Conservation (phyloP, 2,113 vertebrate species). For the Turnix velox region DNA sequence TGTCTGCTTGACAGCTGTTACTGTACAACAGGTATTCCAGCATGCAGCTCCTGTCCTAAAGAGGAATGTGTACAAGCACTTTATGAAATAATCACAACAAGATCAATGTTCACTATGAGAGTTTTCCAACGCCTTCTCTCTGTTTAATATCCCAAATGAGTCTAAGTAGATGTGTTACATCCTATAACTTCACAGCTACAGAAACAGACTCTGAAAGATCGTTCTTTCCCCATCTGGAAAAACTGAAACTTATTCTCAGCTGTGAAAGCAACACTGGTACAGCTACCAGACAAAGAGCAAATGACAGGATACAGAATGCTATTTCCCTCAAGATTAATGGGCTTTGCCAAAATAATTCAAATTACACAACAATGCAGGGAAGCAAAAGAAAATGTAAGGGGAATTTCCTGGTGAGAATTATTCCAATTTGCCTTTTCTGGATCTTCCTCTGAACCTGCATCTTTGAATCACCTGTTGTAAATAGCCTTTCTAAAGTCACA, state of each 20-base stretch:
- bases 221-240: neutral
- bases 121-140: neutral
- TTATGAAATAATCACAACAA: neutral
- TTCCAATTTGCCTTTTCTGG: neutral
- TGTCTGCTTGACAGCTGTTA: neutral
- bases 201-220: neutral
- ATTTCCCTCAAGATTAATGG: neutral
- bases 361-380: fast-evolving
- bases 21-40: neutral
- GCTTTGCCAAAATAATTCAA: neutral
- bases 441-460: neutral
- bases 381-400: neutral
- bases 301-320: neutral
- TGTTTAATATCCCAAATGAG: neutral
- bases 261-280: neutral
- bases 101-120: neutral
- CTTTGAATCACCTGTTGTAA: fast-evolving
- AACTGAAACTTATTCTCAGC: neutral
- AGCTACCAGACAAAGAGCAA: neutral
- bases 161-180: neutral
- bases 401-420: neutral
- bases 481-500: neutral
- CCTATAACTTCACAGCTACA: neutral
- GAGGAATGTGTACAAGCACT: neutral
- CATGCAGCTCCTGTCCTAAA: neutral